phyloP scores from a whole-genome alignment of 2,113 vertebrate species.

The Poeciliopsis retropinna region DNA sequence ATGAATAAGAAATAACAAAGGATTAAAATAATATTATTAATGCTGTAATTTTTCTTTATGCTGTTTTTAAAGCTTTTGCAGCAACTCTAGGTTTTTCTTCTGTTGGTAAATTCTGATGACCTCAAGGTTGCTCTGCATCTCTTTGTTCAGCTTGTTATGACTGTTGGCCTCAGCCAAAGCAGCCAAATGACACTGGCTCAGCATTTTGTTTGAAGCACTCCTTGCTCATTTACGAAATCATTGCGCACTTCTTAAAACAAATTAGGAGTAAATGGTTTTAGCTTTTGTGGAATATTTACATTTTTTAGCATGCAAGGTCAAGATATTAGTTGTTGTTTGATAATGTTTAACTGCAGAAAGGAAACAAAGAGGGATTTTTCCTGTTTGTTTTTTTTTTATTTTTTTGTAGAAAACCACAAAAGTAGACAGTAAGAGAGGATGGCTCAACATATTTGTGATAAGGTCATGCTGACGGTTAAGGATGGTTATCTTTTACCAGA shows the following conservation, averaged over 20 bases:
- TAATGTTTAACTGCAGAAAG: conserved; percentile 14
- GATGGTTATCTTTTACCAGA: too few species aligned
- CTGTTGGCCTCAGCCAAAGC: conserved; percentile 60
- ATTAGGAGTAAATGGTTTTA: conserved; percentile 20
- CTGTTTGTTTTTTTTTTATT: background rate
- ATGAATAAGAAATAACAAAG: background rate
- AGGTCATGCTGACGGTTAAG: background rate
- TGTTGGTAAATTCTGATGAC: conserved; percentile 1
- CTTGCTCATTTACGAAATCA: conserved; percentile 44
- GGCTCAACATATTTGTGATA: background rate
- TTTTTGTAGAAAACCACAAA: background rate
- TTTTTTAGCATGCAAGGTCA: conserved; percentile 22
- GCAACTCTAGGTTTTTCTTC: background rate
- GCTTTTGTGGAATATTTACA: conserved; percentile 37
- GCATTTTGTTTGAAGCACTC: conserved; percentile 50
- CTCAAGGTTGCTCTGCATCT: conserved; percentile 62
- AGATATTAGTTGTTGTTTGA: conserved; percentile 25
- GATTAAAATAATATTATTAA: background rate
- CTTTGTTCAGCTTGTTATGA: conserved; percentile 71
- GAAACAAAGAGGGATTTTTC: background rate
- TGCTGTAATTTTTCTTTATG: background rate
- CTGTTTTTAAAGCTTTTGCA: background rate
- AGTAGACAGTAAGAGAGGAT: background rate
- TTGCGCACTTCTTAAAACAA: conserved; percentile 29
- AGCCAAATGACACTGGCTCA: conserved; percentile 42